These are phyloP conservation scores for Drosophila anceps DNA, from an alignment of 2,888 invertebrate species.

Conservation along the genomic window DNA sequence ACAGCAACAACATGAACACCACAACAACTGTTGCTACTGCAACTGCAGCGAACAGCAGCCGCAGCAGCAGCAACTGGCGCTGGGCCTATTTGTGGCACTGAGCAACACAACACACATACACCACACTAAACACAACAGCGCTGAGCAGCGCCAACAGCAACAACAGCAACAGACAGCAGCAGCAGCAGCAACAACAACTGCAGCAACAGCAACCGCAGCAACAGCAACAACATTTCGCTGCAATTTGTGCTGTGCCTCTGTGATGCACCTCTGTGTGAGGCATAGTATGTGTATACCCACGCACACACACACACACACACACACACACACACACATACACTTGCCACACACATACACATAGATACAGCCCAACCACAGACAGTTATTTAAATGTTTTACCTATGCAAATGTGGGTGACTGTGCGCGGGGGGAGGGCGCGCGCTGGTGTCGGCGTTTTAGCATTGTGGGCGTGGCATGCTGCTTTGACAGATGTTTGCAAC, in stretches of 20 bases:
- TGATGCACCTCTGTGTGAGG: slow-evolving; percentile 85
- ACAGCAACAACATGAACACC: slow-evolving; percentile 46
- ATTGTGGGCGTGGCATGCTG: slow-evolving; percentile 9
- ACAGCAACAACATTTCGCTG: slow-evolving; percentile 53
- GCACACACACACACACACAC: slow-evolving; percentile 28
- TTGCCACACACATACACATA: slow-evolving; percentile 8
- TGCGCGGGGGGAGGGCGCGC: too few species aligned
- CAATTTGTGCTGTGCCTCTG: slow-evolving; percentile 81
- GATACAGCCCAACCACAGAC: slow-evolving; percentile 1
- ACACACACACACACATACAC: slow-evolving; percentile 8
- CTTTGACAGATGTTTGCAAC: slow-evolving; percentile 14
- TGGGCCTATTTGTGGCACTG: slow-evolving; percentile 29
- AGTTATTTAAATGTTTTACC: slow-evolving; percentile 20
- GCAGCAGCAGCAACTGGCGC: slow-evolving; percentile 14
- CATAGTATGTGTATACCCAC: slow-evolving; percentile 84
- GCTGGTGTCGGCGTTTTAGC: background rate
- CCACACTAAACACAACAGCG: slow-evolving; percentile 37
- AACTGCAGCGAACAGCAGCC: slow-evolving; percentile 30
- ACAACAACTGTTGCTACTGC: slow-evolving; percentile 66
- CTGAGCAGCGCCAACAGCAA: slow-evolving; percentile 28
- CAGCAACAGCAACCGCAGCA: slow-evolving; percentile 47
- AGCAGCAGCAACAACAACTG: slow-evolving; percentile 26
- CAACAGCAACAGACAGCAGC: slow-evolving; percentile 44
- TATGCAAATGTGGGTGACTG: background rate
- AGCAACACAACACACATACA: slow-evolving; percentile 42